Conservation (phyloP, 1,140 invertebrate genomes). For the Scylla paramamosain region DNA sequence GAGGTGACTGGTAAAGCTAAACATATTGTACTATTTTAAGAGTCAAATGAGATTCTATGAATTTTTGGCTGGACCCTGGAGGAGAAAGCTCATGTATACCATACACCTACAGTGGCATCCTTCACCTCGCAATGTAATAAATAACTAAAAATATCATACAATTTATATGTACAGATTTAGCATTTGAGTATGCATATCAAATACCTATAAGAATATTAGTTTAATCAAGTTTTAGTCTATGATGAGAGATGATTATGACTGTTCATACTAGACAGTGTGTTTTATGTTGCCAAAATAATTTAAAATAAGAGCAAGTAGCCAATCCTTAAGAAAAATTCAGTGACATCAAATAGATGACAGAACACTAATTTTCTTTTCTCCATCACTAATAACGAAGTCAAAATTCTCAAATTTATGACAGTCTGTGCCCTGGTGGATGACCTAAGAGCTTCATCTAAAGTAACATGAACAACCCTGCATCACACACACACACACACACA, state of each 20-base stretch:
- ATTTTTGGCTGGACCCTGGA: neutral
- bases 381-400: neutral
- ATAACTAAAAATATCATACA: neutral
- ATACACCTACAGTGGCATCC: neutral
- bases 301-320: no score
- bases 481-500: neutral
- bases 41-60: slow-evolving; percentile 5
- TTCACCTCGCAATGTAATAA: neutral
- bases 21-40: slow-evolving; percentile 2
- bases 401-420: neutral
- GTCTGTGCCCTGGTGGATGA: neutral
- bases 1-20: neutral
- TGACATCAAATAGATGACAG: neutral
- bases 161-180: slow-evolving; percentile 1
- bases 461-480: neutral
- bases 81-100: slow-evolving; percentile 12
- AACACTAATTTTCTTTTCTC: neutral
- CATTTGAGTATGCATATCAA: neutral
- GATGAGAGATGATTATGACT: neutral
- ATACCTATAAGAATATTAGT: neutral
- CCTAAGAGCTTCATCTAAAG: neutral
- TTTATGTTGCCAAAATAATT: neutral
- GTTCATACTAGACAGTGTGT: neutral
- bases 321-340: neutral
- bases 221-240: neutral